Percentiles rank a stretch among this genome's conserved stretches.
Conservation (phyloP, 2,113 vertebrate species). For the Coracopsis vasa region DNA sequence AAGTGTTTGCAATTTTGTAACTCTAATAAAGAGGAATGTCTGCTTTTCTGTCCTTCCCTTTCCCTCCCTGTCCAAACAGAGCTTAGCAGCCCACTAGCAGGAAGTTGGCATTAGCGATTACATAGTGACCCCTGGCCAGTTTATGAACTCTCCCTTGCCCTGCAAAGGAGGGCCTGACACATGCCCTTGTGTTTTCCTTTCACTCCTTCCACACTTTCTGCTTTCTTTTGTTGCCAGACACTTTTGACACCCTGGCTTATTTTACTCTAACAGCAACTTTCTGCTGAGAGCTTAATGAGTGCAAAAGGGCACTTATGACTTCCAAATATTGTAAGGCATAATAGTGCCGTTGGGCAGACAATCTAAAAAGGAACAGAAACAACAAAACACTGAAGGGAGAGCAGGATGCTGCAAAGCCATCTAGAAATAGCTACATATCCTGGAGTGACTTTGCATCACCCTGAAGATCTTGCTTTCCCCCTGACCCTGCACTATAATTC, state of each 20-base stretch:
- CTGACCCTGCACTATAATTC: not conserved
- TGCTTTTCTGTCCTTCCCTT: not conserved
- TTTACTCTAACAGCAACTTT: constrained; percentile 20
- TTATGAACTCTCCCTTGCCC: not conserved
- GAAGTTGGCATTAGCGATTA: not conserved
- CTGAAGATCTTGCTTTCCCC: not conserved
- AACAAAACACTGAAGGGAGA: not conserved
- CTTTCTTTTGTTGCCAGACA: not conserved
- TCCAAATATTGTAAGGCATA: not conserved
- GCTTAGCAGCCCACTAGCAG: not conserved
- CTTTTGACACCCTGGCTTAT: constrained; percentile 2
- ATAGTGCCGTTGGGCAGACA: not conserved
- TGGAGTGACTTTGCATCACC: not conserved
- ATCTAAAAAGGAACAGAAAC: not conserved
- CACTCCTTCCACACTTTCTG: not conserved
- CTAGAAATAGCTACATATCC: not conserved
- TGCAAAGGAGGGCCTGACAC: not conserved
- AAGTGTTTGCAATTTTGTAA: not conserved
- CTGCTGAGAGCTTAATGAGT: constrained; percentile 44
- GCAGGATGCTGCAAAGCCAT: not conserved
- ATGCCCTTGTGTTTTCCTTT: not conserved
- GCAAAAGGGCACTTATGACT: not conserved
- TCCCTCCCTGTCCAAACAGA: not conserved
- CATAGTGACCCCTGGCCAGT: not conserved
- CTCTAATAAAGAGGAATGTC: not conserved